Base-by-base conservation (phyloP, 2,888 invertebrate genomes). In the Sarcophaga subvicina region DNA sequence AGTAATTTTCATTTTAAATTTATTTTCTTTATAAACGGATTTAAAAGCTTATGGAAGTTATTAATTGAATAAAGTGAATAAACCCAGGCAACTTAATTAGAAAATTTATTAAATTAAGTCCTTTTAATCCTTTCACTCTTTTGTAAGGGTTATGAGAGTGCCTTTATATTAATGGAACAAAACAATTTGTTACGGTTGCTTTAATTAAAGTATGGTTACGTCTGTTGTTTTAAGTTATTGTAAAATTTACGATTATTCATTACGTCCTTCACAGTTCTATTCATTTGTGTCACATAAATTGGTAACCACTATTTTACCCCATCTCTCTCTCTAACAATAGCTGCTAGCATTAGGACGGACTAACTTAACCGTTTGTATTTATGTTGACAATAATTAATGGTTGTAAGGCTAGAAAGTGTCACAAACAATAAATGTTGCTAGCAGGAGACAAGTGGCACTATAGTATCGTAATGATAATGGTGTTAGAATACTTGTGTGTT, bases 371-470 rank as follows among this genome's bases (percentile, higher is more conserved):
- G 70, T 54, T 59, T 66, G 77, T 83, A 63, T 71, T 78, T 86
- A 83, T 78, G 86, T 72, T 86, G 70, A 83, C 80, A 77, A 83
- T 86, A 83, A 86, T 86, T 82, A 86, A 79, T 86, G 67, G 66
- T 59, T 54, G 62, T 77, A 80, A 67, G 82, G 81, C 80, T 82
- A 82, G 82, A 14, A 87, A 85, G 79, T 87, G 87, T 72, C 84
- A 87, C 80, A 79, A 85, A 85, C 87, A 84, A 85, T 87, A 81
- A 87, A 75, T 78, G 83, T 54, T 20, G 37, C 45, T 62, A 22
- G 22, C 20, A 63, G 69, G 4, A 69, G 3, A 69, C 45, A 37
- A 22, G n/a, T 47, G 45, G 20, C 69, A 67, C 27, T 37, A 12
- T 27, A 47, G n/a, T 59, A 70, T 22, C 37, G 37, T 37, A 37